Conservation (phyloP, 1,140 invertebrate genomes). For the Euwallacea similis region DNA sequence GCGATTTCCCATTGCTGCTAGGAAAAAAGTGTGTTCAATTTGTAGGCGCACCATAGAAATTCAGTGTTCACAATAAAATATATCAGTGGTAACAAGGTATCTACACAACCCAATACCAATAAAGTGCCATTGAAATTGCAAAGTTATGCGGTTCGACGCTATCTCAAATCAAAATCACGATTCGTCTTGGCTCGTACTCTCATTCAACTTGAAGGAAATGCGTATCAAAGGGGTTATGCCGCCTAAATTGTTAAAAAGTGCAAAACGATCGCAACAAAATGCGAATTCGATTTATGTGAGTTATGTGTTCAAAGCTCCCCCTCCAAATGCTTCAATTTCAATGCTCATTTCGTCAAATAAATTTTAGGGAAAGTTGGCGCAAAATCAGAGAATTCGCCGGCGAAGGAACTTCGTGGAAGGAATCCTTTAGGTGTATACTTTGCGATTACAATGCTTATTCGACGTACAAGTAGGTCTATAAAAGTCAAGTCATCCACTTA, state of each 20-base stretch:
- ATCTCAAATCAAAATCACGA: constrained; percentile 35
- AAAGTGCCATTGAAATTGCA: constrained; percentile 29
- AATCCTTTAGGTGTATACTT: no score
- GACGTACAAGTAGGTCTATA: background rate
- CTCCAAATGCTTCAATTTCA: no score
- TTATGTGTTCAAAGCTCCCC: no score
- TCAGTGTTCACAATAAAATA: constrained; percentile 11
- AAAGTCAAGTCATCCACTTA: constrained; percentile 10
- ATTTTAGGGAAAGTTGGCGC: no score
- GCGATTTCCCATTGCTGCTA: no score
- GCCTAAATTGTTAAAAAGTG: constrained; percentile 30
- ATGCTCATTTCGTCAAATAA: no score
- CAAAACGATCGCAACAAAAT: constrained; percentile 16
- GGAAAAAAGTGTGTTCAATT: no score
- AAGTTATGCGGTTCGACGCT: constrained; percentile 24
- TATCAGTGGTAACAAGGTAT: constrained; percentile 25
- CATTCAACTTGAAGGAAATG: constrained; percentile 29
- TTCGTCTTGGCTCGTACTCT: constrained; percentile 19
- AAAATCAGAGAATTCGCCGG: no score
- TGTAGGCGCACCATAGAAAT: background rate
- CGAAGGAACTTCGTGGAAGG: no score
- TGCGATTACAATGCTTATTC: no score
- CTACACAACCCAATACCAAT: constrained; percentile 28
- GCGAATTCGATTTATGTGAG: no score
- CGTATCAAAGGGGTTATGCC: constrained; percentile 29